Percentiles rank a stretch among this genome's conserved stretches.
These are phyloP conservation scores for Lymantria monacha DNA, from an alignment of 2,888 invertebrate species.

Conservation along the genomic window DNA sequence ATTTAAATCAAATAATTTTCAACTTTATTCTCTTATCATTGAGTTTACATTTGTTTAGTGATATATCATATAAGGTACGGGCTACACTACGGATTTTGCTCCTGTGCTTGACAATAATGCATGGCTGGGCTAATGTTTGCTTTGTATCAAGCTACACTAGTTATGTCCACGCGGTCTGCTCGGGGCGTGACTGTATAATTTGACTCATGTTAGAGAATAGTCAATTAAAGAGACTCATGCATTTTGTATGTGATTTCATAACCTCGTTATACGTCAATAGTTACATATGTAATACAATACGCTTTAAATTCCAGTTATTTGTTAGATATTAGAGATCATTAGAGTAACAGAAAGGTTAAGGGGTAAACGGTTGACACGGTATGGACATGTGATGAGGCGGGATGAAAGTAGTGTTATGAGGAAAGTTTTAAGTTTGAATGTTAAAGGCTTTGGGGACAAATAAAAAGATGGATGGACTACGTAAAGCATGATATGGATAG, in stretches of 20 bases:
- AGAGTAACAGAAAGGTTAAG: too few species aligned
- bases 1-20: not conserved
- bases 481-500: too few species aligned
- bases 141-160: constrained; percentile 77
- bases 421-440: too few species aligned
- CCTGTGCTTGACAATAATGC: constrained; percentile 81
- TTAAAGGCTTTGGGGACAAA: too few species aligned
- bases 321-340: too few species aligned
- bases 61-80: constrained; percentile 28
- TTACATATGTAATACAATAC: too few species aligned
- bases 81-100: constrained; percentile 30
- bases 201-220: constrained; percentile 59
- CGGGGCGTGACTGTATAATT: constrained; percentile 78
- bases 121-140: constrained; percentile 80
- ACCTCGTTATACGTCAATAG: constrained; percentile 28
- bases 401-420: too few species aligned
- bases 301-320: too few species aligned
- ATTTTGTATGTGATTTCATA: constrained; percentile 65
- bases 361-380: too few species aligned
- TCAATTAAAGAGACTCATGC: constrained; percentile 76
- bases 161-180: constrained; percentile 69
- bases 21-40: constrained; percentile 10
- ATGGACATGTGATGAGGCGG: too few species aligned
- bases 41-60: constrained; percentile 22
- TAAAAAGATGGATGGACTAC: too few species aligned